A percentile compares a stretch with the other conserved stretches of the same genome.
Evolutionary conservation across 2,797 vertebrate genomes (phyloP).

Genomic region (Mastacembelus armatus): DNA sequence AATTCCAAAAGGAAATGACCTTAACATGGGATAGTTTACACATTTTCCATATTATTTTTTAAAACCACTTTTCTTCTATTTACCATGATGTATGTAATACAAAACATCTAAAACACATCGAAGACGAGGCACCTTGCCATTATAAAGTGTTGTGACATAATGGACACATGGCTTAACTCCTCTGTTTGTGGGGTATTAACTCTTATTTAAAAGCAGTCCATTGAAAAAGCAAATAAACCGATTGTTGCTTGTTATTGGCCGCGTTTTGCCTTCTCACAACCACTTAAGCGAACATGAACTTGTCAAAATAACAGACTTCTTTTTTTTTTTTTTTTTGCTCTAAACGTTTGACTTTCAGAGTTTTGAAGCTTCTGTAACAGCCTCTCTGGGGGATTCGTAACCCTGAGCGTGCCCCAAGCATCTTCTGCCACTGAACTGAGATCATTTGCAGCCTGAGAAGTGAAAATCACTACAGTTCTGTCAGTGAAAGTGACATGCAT

Average conservation of each 20-base stretch:
- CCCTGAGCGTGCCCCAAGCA: neutral
- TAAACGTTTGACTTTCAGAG: conserved; percentile 11
- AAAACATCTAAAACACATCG: neutral
- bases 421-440: conserved; percentile 12
- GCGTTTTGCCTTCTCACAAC: neutral
- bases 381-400: neutral
- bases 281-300: neutral
- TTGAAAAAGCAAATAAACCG: neutral
- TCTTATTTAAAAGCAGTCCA: too few species aligned
- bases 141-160: neutral
- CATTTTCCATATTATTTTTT: neutral
- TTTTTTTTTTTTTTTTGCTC: too few species aligned
- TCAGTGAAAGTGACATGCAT: conserved; percentile 12
- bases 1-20: too few species aligned
- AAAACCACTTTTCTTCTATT: neutral
- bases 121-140: neutral
- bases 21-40: too few species aligned
- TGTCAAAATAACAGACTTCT: too few species aligned
- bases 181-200: neutral
- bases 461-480: neutral
- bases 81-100: neutral
- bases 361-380: neutral
- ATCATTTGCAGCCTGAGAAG: neutral
- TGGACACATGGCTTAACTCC: too few species aligned
- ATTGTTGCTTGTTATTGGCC: neutral